Evolutionary conservation across 2,888 invertebrate genomes (phyloP).

Genomic region (Trypoxylon attenuatum): DNA sequence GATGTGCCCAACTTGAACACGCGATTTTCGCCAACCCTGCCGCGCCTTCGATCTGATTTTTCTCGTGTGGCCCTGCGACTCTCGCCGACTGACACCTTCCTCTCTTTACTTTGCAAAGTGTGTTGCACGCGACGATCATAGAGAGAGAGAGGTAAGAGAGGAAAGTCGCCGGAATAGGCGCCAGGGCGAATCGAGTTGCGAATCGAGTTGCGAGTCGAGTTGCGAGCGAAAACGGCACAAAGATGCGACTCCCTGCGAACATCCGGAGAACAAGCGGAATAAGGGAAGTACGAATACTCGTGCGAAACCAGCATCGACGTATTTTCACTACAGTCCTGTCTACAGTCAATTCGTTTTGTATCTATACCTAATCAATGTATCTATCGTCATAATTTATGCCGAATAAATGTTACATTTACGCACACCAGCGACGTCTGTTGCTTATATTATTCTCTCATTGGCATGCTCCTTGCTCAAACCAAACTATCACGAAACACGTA

Average conservation of each 20-base stretch:
- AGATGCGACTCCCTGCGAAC: conserved; percentile 2
- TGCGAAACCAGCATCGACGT: conserved; percentile 66
- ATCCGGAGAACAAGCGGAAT: conserved; percentile 40
- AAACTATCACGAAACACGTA: background rate
- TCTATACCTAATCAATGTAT: conserved; percentile 72
- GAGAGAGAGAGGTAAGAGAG: too few relatives aligned
- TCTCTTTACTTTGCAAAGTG: too few relatives aligned
- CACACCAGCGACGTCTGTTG: conserved; percentile 42
- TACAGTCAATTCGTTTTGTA: conserved; percentile 74
- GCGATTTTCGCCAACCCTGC: background rate
- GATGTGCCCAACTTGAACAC: background rate
- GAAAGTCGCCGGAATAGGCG: too few relatives aligned
- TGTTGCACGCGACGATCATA: too few relatives aligned
- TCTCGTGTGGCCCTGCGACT: too few relatives aligned
- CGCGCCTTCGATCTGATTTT: too few relatives aligned
- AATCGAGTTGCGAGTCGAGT: too few relatives aligned
- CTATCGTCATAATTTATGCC: conserved; percentile 74
- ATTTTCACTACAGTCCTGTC: conserved; percentile 74
- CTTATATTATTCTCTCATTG: too few relatives aligned
- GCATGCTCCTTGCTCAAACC: background rate
- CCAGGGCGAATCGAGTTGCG: too few relatives aligned
- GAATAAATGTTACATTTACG: conserved; percentile 74
- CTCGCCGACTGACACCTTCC: too few relatives aligned
- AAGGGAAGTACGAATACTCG: conserved; percentile 46
- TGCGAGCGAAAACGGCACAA: background rate